phyloP scores from a whole-genome alignment of 2,113 vertebrate genomes.

The Lontra canadensis region DNA sequence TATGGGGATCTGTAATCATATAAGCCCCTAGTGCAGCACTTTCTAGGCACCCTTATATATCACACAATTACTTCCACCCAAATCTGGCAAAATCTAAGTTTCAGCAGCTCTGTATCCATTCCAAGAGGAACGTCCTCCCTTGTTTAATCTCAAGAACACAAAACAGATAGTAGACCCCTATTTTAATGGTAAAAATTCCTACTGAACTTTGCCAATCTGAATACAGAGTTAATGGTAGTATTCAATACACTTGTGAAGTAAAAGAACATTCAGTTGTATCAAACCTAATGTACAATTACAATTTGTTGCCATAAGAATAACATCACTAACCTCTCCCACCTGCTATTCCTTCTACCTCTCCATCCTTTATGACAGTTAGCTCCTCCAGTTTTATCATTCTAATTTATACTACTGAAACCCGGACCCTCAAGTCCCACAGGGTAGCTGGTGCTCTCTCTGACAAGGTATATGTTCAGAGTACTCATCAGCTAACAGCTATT shows the following conservation, averaged over 20 bases:
- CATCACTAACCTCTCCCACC: neutral
- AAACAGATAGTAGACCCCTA: neutral
- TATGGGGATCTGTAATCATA: neutral
- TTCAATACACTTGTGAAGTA: neutral
- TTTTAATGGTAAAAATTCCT: conserved; percentile 7
- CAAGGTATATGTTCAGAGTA: neutral
- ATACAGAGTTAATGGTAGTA: conserved; percentile 1
- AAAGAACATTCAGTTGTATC: neutral
- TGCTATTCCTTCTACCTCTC: neutral
- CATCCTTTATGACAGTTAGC: neutral
- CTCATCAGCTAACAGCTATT: neutral
- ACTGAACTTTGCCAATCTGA: neutral
- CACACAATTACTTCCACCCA: neutral
- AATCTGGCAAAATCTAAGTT: neutral
- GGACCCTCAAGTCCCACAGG: neutral
- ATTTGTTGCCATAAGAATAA: neutral
- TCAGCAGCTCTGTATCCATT: neutral
- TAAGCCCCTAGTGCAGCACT: neutral
- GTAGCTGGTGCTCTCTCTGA: neutral
- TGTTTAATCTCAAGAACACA: conserved; percentile 37
- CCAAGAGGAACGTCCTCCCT: neutral
- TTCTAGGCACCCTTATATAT: neutral
- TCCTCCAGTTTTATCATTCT: conserved; percentile 1
- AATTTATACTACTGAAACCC: neutral
- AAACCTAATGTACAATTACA: neutral